These are phyloP conservation scores for Amphimallon solstitiale DNA, from an alignment of 2,888 invertebrate species.

Conservation along the genomic window DNA sequence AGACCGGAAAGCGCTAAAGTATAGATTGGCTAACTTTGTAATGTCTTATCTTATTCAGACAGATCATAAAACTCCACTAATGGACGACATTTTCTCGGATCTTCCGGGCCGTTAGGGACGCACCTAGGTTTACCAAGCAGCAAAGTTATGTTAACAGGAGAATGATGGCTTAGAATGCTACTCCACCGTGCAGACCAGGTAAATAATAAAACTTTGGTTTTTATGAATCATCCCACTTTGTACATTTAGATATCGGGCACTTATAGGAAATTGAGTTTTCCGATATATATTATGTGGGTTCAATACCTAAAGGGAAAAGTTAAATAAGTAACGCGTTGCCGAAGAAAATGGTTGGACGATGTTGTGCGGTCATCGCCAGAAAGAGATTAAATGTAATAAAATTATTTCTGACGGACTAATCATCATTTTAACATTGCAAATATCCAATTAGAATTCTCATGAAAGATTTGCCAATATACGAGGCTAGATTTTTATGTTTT, in stretches of 20 bases:
- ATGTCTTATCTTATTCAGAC: constrained; percentile 60
- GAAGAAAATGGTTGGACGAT: too few relatives aligned
- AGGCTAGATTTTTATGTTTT: too few relatives aligned
- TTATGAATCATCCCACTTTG: constrained; percentile 37
- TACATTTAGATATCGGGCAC: constrained; percentile 29
- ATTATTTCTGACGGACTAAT: not conserved
- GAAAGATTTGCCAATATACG: too few relatives aligned
- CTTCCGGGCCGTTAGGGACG: constrained; percentile 45
- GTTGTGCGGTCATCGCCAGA: not conserved
- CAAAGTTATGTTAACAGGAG: constrained; percentile 35
- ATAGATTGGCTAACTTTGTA: constrained; percentile 63
- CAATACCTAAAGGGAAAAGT: not conserved
- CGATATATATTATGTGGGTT: constrained; percentile 4
- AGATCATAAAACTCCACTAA: constrained; percentile 60
- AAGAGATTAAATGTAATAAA: not conserved
- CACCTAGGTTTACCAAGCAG: constrained; percentile 35
- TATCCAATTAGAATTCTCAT: too few relatives aligned
- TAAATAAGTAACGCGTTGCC: too few relatives aligned
- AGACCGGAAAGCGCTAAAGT: constrained; percentile 56
- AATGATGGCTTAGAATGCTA: constrained; percentile 25
- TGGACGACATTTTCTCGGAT: constrained; percentile 57
- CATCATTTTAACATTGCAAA: too few relatives aligned
- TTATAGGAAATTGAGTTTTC: constrained; percentile 38
- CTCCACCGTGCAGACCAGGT: constrained; percentile 26
- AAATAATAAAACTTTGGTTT: constrained; percentile 43